These are phyloP conservation scores for Calyptomena viridis DNA, from an alignment of 2,113 vertebrate genomes.

Conservation along the genomic window DNA sequence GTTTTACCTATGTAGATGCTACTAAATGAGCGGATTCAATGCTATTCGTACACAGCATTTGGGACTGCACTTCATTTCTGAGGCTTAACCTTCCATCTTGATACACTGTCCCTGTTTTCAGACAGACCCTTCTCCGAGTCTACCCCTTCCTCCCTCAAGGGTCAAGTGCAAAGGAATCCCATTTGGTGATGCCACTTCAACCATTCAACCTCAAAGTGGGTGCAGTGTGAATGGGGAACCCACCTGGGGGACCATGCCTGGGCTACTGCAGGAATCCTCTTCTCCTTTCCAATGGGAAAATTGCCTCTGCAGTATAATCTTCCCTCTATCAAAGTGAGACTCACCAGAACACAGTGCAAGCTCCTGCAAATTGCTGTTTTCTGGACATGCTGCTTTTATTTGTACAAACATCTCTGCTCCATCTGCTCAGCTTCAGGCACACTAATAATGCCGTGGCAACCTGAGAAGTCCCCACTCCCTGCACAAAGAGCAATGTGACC, in stretches of 20 bases:
- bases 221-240: background rate
- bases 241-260: background rate
- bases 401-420: background rate
- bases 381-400: slow-evolving; percentile 4
- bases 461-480: background rate
- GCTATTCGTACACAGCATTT: background rate
- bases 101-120: background rate
- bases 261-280: background rate
- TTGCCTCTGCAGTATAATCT: background rate
- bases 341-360: background rate
- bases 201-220: background rate
- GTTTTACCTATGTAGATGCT: background rate
- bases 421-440: slow-evolving; percentile 9
- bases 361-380: background rate
- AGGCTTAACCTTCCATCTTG: background rate
- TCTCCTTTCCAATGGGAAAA: background rate
- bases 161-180: background rate
- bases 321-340: background rate
- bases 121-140: background rate
- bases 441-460: background rate
- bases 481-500: background rate
- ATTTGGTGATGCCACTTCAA: background rate
- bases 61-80: background rate
- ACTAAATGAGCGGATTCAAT: background rate
- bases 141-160: background rate